A percentile compares a stretch with the other conserved stretches of the same genome.
Evolutionary conservation across 35 echinoderm and acorn worm genomes (phyloP).

Genomic region (Heliocidaris tuberculata): DNA sequence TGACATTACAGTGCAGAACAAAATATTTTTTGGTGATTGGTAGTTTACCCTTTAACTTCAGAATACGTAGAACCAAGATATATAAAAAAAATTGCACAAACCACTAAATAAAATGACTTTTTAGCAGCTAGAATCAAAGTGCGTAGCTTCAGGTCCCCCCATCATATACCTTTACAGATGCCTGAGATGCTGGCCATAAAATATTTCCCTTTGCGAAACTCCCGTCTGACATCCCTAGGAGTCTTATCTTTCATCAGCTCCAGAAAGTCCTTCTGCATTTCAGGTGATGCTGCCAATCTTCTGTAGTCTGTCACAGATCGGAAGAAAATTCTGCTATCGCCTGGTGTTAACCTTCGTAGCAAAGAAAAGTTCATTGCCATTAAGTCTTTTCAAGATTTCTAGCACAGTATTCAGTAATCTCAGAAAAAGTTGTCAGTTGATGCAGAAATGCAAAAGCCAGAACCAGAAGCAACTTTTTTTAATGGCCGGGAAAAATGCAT

Average conservation of each 20-base stretch:
- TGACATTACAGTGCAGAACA: too few species aligned
- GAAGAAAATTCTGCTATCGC: too few species aligned
- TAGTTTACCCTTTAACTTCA: not conserved
- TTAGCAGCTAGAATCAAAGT: not conserved
- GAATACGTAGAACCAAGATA: not conserved
- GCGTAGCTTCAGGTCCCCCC: not conserved
- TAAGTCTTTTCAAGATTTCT: too few species aligned
- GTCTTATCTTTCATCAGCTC: conserved; percentile 13
- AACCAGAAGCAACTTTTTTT: too few species aligned
- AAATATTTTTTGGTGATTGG: not conserved
- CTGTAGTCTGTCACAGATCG: not conserved
- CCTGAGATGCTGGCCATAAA: conserved; percentile 39
- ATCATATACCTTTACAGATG: conserved; percentile 37
- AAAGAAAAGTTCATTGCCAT: too few species aligned
- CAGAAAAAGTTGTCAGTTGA: too few species aligned
- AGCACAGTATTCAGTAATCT: too few species aligned
- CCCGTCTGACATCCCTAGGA: not conserved
- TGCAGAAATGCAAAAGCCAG: too few species aligned
- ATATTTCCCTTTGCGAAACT: conserved; percentile 51
- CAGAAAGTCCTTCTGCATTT: not conserved
- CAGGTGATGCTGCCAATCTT: not conserved
- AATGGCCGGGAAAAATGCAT: too few species aligned
- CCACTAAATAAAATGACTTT: not conserved
- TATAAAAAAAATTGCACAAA: not conserved
- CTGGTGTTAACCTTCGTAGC: too few species aligned